Evolutionary conservation across 1,140 invertebrate species (phyloP), one percentile per base, ranked within the genome.

Genomic region (Harpegnathos saltator): DNA sequence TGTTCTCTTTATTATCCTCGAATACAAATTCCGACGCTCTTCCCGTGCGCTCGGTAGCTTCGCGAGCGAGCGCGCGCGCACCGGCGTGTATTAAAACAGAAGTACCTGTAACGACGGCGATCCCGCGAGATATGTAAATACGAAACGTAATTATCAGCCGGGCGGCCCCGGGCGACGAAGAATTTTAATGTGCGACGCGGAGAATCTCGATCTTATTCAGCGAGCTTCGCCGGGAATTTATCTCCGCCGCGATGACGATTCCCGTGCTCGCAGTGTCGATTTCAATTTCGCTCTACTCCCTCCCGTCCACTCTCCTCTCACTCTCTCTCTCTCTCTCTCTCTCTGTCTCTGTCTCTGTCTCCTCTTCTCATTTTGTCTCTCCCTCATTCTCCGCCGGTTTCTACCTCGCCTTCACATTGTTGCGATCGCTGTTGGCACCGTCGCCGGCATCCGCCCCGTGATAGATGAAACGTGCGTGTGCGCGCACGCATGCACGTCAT

Each of bases 121-220:
- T 80, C 75, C 52, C 75, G 75, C 65, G 75, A 48, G 75, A 80
- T 80, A 80, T 80, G 75, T 80, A 80, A 80, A 80, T 80, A 80
- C 75, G 54, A 26, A 54, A 80, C 22, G 65, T 71, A 80, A 80
- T 80, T 80, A 80, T 80, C 65, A 80, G 38, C 75, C 50, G 65
- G 75, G 65, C 65, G 33, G 75, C 75, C 75, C 12, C 75, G 9
- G 65, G 75, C 75, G 65, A 59, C 65, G 52, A 80, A 58, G 65
- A 80, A 80, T 80, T 80, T 80, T 69, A 80, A 80, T 80, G 38
- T 44, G 24, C 65, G 75, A 80, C 65, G 75, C 33, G 75, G 65
- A 80, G 59, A 80, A 71, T 58, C 69, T 44, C 17, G 75, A 80
- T 58, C 69, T 77, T 69, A 59, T 48, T 71, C 52, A 58, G 19